Percentiles rank a stretch among this genome's conserved stretches.
Evolutionary conservation across 2,888 invertebrate genomes (phyloP).

Genomic region (Elmis aenea): DNA sequence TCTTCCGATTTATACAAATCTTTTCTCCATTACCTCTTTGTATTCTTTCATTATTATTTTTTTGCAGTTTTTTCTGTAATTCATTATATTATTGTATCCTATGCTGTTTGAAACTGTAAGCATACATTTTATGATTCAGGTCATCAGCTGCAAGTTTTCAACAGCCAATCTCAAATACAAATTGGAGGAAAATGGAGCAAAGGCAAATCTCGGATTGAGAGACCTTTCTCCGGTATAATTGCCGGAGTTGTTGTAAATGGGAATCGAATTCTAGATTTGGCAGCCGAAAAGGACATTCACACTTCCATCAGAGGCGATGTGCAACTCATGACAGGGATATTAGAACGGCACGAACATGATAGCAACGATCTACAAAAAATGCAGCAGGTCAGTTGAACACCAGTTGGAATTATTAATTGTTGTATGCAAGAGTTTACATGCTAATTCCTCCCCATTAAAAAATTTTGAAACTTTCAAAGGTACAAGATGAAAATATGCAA

Average conservation of each 20-base stretch:
- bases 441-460: too few relatives aligned
- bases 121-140: conserved; percentile 50
- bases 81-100: not conserved
- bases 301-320: conserved; percentile 80
- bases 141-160: conserved; percentile 66
- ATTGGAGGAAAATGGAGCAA: conserved; percentile 79
- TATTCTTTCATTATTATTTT: too few relatives aligned
- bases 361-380: conserved; percentile 63
- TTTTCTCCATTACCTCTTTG: too few relatives aligned
- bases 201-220: conserved; percentile 63
- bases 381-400: conserved; percentile 69
- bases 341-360: conserved; percentile 63
- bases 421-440: too few relatives aligned
- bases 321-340: conserved; percentile 66
- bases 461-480: too few relatives aligned
- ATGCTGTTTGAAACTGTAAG: not conserved
- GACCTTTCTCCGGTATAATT: conserved; percentile 82
- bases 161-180: conserved; percentile 84
- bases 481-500: too few relatives aligned
- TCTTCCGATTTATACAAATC: too few relatives aligned
- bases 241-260: conserved; percentile 88
- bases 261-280: conserved; percentile 75
- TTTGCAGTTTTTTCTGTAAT: not conserved
- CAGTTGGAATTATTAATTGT: too few relatives aligned
- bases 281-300: conserved; percentile 75